phyloP scores from a whole-genome alignment of 1,140 invertebrate species.

The Hirudo medicinalis region DNA sequence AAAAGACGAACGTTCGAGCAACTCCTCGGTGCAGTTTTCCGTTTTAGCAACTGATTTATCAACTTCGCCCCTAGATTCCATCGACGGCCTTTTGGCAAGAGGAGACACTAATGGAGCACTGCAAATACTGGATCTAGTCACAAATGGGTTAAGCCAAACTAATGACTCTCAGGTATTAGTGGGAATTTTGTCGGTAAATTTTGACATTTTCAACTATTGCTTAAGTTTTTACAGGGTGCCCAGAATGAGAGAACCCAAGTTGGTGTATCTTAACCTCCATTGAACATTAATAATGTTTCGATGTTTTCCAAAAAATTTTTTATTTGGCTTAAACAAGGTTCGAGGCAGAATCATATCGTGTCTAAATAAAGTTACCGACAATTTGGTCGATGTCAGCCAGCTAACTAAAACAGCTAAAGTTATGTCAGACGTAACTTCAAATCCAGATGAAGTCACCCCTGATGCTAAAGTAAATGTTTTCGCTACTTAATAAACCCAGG shows the following conservation, averaged over 20 bases:
- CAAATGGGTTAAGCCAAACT: not conserved
- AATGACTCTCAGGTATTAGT: not conserved
- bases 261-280: not conserved
- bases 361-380: constrained; percentile 30
- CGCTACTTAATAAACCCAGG: not conserved
- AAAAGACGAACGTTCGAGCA: constrained; percentile 26
- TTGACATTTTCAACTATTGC: not conserved
- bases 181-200: no score
- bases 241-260: constrained; percentile 1
- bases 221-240: not conserved
- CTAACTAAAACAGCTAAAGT: constrained; percentile 26
- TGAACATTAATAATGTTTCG: no score
- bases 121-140: constrained; percentile 9
- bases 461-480: constrained; percentile 26
- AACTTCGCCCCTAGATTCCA: constrained; percentile 26
- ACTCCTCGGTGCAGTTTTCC: constrained; percentile 20
- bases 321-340: not conserved
- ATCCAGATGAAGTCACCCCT: constrained; percentile 26
- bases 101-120: constrained; percentile 18
- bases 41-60: constrained; percentile 27
- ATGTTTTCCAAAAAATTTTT: no score
- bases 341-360: constrained; percentile 27
- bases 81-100: constrained; percentile 17
- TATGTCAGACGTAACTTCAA: constrained; percentile 27
- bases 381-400: constrained; percentile 31